phyloP scores from a whole-genome alignment of 2,797 vertebrate species.

The Microctenopoma steveboyesi region DNA sequence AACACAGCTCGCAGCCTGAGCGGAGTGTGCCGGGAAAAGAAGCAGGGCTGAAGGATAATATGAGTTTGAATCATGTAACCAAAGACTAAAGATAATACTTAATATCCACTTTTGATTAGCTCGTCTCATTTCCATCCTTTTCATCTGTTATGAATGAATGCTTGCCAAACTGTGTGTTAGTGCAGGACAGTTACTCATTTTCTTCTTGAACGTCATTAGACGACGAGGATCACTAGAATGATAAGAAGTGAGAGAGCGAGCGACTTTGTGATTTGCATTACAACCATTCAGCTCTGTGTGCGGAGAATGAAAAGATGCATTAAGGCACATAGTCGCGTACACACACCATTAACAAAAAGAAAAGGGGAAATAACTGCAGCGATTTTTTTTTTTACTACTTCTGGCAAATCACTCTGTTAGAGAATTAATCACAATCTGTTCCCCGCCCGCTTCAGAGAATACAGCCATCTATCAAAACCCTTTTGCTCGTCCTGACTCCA shows the following conservation, averaged over 20 bases:
- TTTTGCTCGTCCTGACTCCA: conserved; percentile 48
- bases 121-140: conserved; percentile 72
- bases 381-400: conserved; percentile 61
- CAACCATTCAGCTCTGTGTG: conserved; percentile 56
- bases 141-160: conserved; percentile 67
- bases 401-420: conserved; percentile 65
- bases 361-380: conserved; percentile 57
- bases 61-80: conserved; percentile 55
- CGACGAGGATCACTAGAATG: conserved; percentile 73
- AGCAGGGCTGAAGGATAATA: conserved; percentile 54
- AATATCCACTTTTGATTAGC: conserved; percentile 78
- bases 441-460: conserved; percentile 74
- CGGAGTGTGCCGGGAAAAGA: conserved; percentile 31
- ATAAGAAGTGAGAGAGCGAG: conserved; percentile 65
- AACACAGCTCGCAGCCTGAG: conserved; percentile 55
- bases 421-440: conserved; percentile 84
- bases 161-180: conserved; percentile 69
- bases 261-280: conserved; percentile 76
- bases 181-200: conserved; percentile 74
- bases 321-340: conserved; percentile 41
- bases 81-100: conserved; percentile 66
- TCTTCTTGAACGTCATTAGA: conserved; percentile 70
- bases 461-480: conserved; percentile 78
- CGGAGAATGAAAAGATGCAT: conserved; percentile 75
- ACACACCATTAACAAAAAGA: conserved; percentile 59